Evolutionary conservation across 2,797 vertebrate genomes (phyloP), one percentile per base, ranked within the genome.

Genomic region (Lithobates sylvaticus): DNA sequence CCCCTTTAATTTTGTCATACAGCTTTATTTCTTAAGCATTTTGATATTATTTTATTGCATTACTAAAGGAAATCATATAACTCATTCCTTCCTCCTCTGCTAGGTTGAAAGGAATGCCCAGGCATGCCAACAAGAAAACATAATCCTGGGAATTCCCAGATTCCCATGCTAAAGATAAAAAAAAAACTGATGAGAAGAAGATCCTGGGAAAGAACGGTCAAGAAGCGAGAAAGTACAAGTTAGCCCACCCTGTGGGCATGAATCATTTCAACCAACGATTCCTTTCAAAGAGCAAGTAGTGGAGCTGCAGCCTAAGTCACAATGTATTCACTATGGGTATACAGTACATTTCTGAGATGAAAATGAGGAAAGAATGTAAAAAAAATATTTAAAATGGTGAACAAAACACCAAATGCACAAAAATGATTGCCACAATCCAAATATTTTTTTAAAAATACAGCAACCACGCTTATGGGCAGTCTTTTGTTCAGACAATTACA

Each of bases 211-310:
- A 78, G 29, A 77, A 83, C 67, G 18, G 80, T 74, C 36, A 83
- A 86, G 32, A 86, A 73, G 74, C 27, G 50, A 71, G 9, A 27
- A 77, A 78, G 36, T 72, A 75, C 4, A 47, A 68, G 69, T 78
- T 50, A 50, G n/a, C 69, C 77, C 21, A 47, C 80, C 73, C 85
- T 73, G 81, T 68, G 54, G 86, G 86, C 86, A 83, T 87, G 54
- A 83, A 83, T 87, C 42, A 87, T 72, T 89, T 77, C 72, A 87
- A 64, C 68, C 72, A 87, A 64, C 68, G 29, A 88, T 82, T 84
- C 21, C 21, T 79, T 87, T 32, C 69, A 85, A 32, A 54, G 47
- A 89, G 23, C 8, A 88, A 84, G 79, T 58, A 88, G n/a, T 88
- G 76, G 78, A 76, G 71, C 71, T 73, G 39, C 26, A 87, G 83